phyloP scores from a whole-genome alignment of 2,797 vertebrate genomes.

The Uromys caudimaculatus region DNA sequence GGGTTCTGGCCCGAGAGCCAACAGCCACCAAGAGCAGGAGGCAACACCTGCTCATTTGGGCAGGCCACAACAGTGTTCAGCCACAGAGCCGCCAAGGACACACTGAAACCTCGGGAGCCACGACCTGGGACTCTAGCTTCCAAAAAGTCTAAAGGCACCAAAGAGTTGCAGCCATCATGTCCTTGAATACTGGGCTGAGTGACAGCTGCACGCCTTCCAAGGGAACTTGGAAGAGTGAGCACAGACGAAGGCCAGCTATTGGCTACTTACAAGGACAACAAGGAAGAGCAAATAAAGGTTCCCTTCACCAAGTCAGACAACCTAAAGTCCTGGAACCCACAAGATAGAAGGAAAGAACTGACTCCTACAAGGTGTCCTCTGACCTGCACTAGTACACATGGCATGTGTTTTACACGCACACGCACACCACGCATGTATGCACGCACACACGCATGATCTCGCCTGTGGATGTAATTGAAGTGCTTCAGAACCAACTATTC shows the following conservation, averaged over 20 bases:
- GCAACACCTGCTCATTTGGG: neutral
- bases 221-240: neutral
- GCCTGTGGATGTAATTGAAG: neutral
- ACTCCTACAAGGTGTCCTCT: neutral
- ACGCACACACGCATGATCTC: neutral
- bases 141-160: neutral
- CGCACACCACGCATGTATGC: neutral
- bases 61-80: neutral
- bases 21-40: neutral
- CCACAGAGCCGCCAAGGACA: neutral
- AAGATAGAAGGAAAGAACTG: neutral
- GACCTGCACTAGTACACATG: neutral
- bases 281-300: neutral
- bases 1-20: neutral
- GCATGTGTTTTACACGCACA: neutral
- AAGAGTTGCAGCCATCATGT: neutral
- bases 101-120: neutral
- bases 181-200: too few species aligned
- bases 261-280: neutral
- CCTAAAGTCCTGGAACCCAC: neutral
- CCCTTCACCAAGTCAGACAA: neutral
- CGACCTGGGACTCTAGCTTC: neutral
- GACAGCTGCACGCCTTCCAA: neutral
- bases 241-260: neutral
- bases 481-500: neutral